These are phyloP conservation scores for Bambusicola thoracicus DNA, from an alignment of 2,113 vertebrate species.

Conservation along the genomic window DNA sequence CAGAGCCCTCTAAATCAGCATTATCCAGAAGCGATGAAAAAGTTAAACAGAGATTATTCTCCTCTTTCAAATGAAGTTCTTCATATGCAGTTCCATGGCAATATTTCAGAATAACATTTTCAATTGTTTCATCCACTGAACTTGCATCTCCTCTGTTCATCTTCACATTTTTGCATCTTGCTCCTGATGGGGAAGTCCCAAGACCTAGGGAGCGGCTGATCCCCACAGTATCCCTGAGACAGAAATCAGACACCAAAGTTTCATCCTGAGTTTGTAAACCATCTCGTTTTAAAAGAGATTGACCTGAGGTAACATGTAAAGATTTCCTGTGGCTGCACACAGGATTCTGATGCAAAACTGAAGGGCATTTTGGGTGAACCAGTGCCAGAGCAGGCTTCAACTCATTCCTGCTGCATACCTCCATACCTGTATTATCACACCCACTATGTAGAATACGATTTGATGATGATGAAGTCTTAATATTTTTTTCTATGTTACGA, in stretches of 20 bases:
- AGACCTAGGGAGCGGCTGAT: conserved; percentile 30
- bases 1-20: conserved; percentile 65
- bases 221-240: conserved; percentile 69
- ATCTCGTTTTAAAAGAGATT: conserved; percentile 69
- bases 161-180: conserved; percentile 39
- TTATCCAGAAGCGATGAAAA: conserved; percentile 63
- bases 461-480: conserved; percentile 15
- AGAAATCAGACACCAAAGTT: conserved; percentile 60
- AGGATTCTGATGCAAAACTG: conserved; percentile 47
- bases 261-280: conserved; percentile 73
- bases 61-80: conserved; percentile 64
- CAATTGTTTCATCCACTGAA: conserved; percentile 74
- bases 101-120: conserved; percentile 83
- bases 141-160: conserved; percentile 13
- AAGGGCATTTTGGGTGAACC: neutral
- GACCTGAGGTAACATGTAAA: conserved; percentile 74
- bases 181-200: conserved; percentile 39
- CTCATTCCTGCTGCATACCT: neutral
- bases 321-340: conserved; percentile 55
- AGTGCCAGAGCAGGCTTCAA: conserved; percentile 13
- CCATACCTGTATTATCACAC: conserved; percentile 24
- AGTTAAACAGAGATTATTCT: conserved; percentile 62
- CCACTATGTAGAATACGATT: neutral
- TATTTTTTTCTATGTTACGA: conserved; percentile 22
- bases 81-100: conserved; percentile 65